Conservation (phyloP, 2,888 invertebrate genomes). For the Aplocera efformata region DNA sequence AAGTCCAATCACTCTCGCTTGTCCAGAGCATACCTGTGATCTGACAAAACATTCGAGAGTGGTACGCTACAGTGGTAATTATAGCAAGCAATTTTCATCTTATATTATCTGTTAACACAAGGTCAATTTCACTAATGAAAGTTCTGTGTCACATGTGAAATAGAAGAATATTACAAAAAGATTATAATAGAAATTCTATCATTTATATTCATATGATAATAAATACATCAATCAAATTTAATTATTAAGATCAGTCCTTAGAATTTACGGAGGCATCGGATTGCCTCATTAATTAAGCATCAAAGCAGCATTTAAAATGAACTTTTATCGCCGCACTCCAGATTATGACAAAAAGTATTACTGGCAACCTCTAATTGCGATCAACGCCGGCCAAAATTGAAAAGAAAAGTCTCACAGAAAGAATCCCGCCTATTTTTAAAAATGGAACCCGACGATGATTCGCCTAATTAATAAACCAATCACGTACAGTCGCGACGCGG, state of each 20-base stretch:
- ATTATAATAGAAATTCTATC: constrained; percentile 1
- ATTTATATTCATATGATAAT: constrained; percentile 18
- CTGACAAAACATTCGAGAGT: too few species aligned
- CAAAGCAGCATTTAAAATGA: constrained; percentile 48
- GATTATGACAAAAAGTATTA: constrained; percentile 68
- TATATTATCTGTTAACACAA: too few species aligned
- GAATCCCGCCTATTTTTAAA: constrained; percentile 81
- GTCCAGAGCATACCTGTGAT: too few species aligned
- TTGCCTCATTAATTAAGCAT: constrained; percentile 54
- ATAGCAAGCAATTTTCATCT: too few species aligned
- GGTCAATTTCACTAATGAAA: too few species aligned
- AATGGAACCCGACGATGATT: constrained; percentile 74
- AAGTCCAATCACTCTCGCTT: too few species aligned
- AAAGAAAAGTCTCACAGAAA: constrained; percentile 75
- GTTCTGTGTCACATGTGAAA: too few species aligned
- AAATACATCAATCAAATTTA: constrained; percentile 30
- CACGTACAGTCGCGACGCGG: constrained; percentile 80
- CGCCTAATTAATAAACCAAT: constrained; percentile 81
- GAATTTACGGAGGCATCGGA: constrained; percentile 37
- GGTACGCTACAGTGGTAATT: too few species aligned
- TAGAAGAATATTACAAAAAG: too few species aligned
- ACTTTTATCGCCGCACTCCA: constrained; percentile 51
- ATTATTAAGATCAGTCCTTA: constrained; percentile 28
- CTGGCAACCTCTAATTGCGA: constrained; percentile 73
- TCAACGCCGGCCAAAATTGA: constrained; percentile 75